Base-by-base conservation (phyloP, 2,888 invertebrate genomes). In the Baccha elongata region DNA sequence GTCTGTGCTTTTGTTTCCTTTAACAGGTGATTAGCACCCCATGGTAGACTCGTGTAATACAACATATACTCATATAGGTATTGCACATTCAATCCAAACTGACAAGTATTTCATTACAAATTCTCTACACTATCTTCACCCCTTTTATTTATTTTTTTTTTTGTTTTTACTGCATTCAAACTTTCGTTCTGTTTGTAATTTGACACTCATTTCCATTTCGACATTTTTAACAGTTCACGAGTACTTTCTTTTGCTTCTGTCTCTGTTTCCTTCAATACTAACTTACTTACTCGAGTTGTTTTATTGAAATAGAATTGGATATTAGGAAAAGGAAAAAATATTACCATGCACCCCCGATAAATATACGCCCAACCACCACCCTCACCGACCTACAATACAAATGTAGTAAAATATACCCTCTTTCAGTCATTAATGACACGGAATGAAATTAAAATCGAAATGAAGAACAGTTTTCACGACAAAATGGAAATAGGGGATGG, bases 371-470 rank as follows among this genome's bases (percentile, higher is more conserved):
- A n/a, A 46, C 46, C 46, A 11, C 15, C 7, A 21, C 11, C 29
- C 35, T 40, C n/a, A 40, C 21, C 3, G 7, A 19, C 37, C 5
- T 4, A 5, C 6, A 19, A n/a, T 3, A 23, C 37, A 15, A 58
- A 37, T 58, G 40, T 40, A 35, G 13, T 58, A 21, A 46, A 17
- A 78, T 42, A 35, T 64, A 69, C 68, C 64, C 73, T 60, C 72
- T 72, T 60, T 37, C 37, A 83, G 72, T 83, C 83, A 83, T 83
- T 83, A 83, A 83, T 83, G 83, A 83, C 83, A 78, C 83, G 83
- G 72, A 83, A 83, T 83, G 83, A 78, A 83, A 83, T 83, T 78
- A 83, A 78, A 83, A 83, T 83, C 78, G 83, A 83, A 83, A 83
- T 78, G 83, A 83, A 83, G 78, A 78, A 78, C 83, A 72, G 69